phyloP scores from a whole-genome alignment of 1,140 invertebrate genomes.

The Acromyrmex echinatior region DNA sequence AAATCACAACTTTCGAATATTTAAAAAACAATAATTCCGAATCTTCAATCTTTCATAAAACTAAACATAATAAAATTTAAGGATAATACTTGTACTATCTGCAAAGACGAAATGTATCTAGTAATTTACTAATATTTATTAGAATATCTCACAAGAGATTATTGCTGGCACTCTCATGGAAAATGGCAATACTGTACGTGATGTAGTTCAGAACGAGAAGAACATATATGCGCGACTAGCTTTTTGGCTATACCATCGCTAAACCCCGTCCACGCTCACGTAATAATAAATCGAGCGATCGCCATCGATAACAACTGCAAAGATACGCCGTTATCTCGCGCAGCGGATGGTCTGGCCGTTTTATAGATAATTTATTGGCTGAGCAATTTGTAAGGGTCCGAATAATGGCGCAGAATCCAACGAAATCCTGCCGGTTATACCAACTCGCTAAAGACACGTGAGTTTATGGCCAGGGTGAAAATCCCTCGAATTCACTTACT shows the following conservation, averaged over 20 bases:
- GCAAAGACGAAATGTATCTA: neutral
- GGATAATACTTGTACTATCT: neutral
- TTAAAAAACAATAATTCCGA: slow-evolving; percentile 2
- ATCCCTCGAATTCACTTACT: slow-evolving; percentile 60
- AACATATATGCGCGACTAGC: slow-evolving; percentile 67
- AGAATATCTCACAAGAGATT: slow-evolving; percentile 64
- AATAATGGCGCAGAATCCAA: slow-evolving; percentile 67
- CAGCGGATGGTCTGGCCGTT: slow-evolving; percentile 74
- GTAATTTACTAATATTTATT: slow-evolving; percentile 69
- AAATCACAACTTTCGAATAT: neutral
- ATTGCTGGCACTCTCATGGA: slow-evolving; percentile 66
- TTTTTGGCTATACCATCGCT: slow-evolving; percentile 71
- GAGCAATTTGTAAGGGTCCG: slow-evolving; percentile 81
- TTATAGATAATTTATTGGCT: slow-evolving; percentile 84
- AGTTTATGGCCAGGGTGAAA: slow-evolving; percentile 60
- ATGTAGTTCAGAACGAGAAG: slow-evolving; percentile 73
- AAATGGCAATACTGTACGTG: slow-evolving; percentile 70
- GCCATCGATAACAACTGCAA: slow-evolving; percentile 84
- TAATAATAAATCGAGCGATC: slow-evolving; percentile 83
- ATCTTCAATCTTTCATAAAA: neutral
- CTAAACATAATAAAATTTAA: neutral
- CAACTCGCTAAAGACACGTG: slow-evolving; percentile 64
- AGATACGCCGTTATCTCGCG: slow-evolving; percentile 82
- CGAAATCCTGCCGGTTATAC: slow-evolving; percentile 56
- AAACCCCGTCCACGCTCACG: slow-evolving; percentile 66